A percentile compares a stretch with the other conserved stretches of the same genome.
These are phyloP conservation scores for Mus spretus DNA, from an alignment of 2,797 vertebrate species.

Conservation along the genomic window DNA sequence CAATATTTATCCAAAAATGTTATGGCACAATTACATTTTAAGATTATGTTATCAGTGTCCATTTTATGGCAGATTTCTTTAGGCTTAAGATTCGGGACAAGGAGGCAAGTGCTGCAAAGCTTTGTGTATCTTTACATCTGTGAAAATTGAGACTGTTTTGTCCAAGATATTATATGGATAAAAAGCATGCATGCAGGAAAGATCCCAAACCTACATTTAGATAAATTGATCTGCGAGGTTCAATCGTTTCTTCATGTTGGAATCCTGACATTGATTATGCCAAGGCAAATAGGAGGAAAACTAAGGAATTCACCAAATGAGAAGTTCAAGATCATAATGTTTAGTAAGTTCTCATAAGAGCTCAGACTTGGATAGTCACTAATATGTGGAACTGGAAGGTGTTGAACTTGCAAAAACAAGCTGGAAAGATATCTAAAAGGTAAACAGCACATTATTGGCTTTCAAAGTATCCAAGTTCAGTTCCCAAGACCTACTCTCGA, in stretches of 20 bases:
- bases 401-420: background rate
- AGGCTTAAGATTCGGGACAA: background rate
- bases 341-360: background rate
- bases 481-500: background rate
- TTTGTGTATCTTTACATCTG: background rate
- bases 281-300: conserved; percentile 1
- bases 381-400: background rate
- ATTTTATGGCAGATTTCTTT: conserved; percentile 34
- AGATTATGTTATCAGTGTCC: conserved; percentile 65
- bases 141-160: conserved; percentile 2
- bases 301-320: background rate
- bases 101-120: background rate
- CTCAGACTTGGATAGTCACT: background rate
- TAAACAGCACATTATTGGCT: background rate
- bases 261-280: background rate
- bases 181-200: background rate
- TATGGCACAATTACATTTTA: conserved; percentile 66
- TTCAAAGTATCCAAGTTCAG: background rate
- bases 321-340: background rate
- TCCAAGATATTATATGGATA: background rate
- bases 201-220: background rate
- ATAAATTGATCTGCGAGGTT: background rate
- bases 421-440: background rate
- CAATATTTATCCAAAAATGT: conserved; percentile 7
- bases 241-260: background rate